These are phyloP conservation scores for Procambarus clarkii DNA, from an alignment of 1,140 invertebrate genomes.

Conservation along the genomic window DNA sequence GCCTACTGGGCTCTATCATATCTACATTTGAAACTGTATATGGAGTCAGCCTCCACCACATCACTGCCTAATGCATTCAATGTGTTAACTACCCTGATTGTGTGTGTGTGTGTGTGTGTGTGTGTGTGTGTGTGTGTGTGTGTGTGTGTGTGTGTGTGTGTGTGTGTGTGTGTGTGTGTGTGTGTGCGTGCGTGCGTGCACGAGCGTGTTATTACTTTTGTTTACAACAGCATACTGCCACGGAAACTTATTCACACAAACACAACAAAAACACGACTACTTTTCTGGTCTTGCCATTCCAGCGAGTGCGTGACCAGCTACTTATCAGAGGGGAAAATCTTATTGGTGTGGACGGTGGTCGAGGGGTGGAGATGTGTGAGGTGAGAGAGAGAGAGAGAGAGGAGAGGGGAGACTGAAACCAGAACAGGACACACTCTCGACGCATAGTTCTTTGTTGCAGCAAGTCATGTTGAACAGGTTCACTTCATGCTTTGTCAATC, in stretches of 20 bases:
- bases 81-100: no score
- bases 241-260: not conserved
- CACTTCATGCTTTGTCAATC: not conserved
- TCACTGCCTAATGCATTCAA: no score
- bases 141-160: no score
- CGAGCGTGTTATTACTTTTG: not conserved
- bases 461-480: not conserved
- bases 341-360: not conserved
- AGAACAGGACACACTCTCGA: not conserved
- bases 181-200: no score
- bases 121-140: no score
- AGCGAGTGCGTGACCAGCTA: not conserved
- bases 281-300: not conserved
- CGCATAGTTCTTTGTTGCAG: not conserved
- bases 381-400: not conserved
- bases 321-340: constrained; percentile 3
- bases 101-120: no score
- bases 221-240: not conserved
- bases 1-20: no score
- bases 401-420: not conserved
- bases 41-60: no score
- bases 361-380: not conserved
- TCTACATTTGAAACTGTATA: no score
- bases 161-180: no score
- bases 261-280: not conserved